Base-by-base conservation (phyloP, 2,888 invertebrate species). In the Diarsia brunnea region DNA sequence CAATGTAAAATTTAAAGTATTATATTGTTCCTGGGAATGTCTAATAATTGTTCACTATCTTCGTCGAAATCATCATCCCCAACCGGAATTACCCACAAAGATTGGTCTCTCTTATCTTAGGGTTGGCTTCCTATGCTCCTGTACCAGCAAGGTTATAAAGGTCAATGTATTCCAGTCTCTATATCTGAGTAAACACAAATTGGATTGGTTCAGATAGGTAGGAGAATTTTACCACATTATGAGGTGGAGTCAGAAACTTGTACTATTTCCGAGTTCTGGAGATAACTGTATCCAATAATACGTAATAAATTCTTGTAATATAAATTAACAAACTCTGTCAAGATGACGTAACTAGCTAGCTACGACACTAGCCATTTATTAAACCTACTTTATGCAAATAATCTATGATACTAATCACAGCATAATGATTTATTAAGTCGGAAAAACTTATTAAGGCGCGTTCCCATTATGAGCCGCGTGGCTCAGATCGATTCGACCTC, bases 201-300 rank as follows among this genome's bases (percentile, higher is more conserved):
- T 51, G 21, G 19, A 43, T 67, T 14, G 11, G n/a, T 55, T 38
- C 31, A 38, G 38, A 38, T 38, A 75, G 21, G 47, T 4, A 68
- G 10, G 24, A 61, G 19, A 53, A 19, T 11, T 45, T 45, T 64
- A 78, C 71, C 73, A 76, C 71, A 77, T 69, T 49, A 66, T 66
- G 63, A 73, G n/a, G 43, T 45, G 43, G 24, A 60, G 12, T 31
- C 24, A 24, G 14, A 31, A 27, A 49, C 14, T 55, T 64, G 14
- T 53, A 58, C 38, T 68, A 51, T 64, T 58, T 7, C 5, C 4
- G 43, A 65, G 7, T 24, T 53, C 27, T 1, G 16, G 38, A 61
- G 43, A 24, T n/a, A 43, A 14, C 43, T 63, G n/a, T 16, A 12
- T 53, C 4, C 3, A 70, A 38, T 70, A 19, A 43, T 69, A 45